Percentiles rank a stretch among this genome's conserved stretches.
These are phyloP conservation scores for Columba janthina DNA, from an alignment of 2,113 vertebrate genomes.

Conservation along the genomic window DNA sequence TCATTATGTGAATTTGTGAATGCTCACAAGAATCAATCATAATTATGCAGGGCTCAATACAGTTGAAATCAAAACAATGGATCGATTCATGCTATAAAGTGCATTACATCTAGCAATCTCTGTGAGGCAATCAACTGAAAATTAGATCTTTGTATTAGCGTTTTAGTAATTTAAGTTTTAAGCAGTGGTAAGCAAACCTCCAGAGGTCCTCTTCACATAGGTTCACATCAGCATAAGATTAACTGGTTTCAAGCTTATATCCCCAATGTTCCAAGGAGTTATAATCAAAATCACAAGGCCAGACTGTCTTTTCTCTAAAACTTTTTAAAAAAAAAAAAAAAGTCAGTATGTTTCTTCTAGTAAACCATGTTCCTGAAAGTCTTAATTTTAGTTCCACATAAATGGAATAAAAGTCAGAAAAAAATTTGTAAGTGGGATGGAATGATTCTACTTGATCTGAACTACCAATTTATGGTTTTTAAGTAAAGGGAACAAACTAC, in stretches of 20 bases:
- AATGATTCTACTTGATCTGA: background rate
- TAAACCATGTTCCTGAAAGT: background rate
- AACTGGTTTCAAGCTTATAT: background rate
- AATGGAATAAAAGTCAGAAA: background rate
- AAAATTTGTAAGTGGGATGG: background rate
- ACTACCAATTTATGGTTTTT: background rate
- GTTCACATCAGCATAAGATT: background rate
- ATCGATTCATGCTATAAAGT: constrained; percentile 32
- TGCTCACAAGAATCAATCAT: constrained; percentile 58
- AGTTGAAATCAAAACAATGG: constrained; percentile 61
- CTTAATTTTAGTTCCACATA: background rate
- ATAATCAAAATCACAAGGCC: background rate
- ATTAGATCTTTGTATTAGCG: background rate
- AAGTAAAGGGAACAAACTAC: background rate
- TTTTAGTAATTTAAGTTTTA: constrained; percentile 30
- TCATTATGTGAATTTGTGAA: constrained; percentile 61
- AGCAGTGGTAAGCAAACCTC: background rate
- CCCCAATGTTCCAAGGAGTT: background rate
- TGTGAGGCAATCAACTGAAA: constrained; percentile 41
- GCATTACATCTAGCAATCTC: constrained; percentile 40
- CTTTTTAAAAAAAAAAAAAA: background rate
- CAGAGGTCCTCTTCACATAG: background rate
- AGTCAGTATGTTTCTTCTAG: background rate
- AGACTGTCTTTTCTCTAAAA: background rate
- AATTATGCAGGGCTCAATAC: constrained; percentile 45